phyloP scores from a whole-genome alignment of 2,797 vertebrate genomes.

The Poeciliopsis paucimaculata region DNA sequence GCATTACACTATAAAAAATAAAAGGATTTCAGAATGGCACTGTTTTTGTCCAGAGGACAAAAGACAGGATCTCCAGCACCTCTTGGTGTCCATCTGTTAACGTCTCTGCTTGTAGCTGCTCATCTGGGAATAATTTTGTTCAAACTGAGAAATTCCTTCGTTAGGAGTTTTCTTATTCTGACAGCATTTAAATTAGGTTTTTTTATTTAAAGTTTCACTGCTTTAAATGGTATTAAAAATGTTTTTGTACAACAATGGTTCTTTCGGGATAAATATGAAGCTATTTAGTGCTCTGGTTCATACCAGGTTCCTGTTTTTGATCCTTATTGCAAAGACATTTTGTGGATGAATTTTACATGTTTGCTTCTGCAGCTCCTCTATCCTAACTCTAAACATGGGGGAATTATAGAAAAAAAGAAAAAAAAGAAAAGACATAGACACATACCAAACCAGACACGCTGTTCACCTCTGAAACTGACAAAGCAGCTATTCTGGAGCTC shows the following conservation, averaged over 20 bases:
- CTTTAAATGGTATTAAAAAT: not conserved
- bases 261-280: not conserved
- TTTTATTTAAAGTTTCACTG: not conserved
- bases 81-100: not conserved
- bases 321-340: not conserved
- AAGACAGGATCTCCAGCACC: not conserved
- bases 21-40: not conserved
- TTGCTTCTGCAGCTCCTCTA: slow-evolving; percentile 6
- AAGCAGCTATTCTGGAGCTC: slow-evolving; percentile 50
- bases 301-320: not conserved
- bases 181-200: not conserved
- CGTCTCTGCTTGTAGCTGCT: not conserved
- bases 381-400: slow-evolving; percentile 17
- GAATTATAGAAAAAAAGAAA: slow-evolving; percentile 27
- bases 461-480: slow-evolving; percentile 37
- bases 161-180: not conserved
- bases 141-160: not conserved
- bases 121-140: not conserved
- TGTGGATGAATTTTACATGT: not conserved
- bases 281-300: not conserved
- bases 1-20: not conserved
- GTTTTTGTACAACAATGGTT: not conserved
- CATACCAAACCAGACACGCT: slow-evolving; percentile 36
- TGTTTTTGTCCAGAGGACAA: not conserved
- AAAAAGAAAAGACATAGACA: slow-evolving; percentile 22